phyloP scores from a whole-genome alignment of 2,797 vertebrate species.

The Decapterus maruadsi region DNA sequence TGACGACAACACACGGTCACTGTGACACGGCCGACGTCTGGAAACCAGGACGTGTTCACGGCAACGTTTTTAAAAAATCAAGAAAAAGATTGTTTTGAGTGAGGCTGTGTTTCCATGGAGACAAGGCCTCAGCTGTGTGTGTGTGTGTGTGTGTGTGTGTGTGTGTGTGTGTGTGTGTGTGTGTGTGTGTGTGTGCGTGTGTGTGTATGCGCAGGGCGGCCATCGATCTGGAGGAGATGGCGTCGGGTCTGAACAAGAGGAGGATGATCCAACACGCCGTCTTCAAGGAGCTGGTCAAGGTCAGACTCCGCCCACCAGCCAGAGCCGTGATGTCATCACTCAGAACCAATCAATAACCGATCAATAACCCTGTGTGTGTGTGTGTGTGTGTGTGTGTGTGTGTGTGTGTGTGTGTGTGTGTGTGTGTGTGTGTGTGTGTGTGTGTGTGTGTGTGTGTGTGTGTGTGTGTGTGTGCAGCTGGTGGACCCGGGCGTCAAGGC shows the following conservation, averaged over 20 bases:
- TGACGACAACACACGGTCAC: no score
- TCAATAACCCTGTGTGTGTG: not conserved
- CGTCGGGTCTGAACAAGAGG: conserved; percentile 98
- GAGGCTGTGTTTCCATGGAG: no score
- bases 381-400: not conserved
- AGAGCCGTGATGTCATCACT: no score
- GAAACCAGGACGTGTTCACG: no score
- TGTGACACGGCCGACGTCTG: no score
- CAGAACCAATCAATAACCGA: no score
- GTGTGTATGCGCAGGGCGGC: conserved; percentile 86
- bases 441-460: conserved; percentile 4
- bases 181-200: not conserved
- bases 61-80: no score
- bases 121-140: no score
- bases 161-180: no score
- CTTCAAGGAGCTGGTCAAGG: conserved; percentile 99
- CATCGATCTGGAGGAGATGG: conserved; percentile 99
- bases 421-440: not conserved
- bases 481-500: conserved; percentile 99
- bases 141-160: no score
- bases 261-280: conserved; percentile 99
- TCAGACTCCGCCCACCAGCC: no score
- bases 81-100: no score
- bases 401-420: conserved; percentile 15
- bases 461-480: conserved; percentile 80